Conservation (phyloP, 2,113 vertebrate species). For the Dinomys branickii region DNA sequence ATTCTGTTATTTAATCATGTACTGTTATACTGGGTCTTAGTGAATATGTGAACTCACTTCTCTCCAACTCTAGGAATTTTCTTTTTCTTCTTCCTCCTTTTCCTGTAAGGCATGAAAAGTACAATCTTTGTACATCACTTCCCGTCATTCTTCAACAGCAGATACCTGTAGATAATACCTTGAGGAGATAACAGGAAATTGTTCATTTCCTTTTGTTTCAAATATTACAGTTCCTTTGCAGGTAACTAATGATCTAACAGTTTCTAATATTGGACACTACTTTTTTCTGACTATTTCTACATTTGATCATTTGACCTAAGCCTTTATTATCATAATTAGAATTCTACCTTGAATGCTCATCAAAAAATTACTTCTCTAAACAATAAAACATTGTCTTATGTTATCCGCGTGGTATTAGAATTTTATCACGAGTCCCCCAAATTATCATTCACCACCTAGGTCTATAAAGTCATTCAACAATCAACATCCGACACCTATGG, state of each 20-base stretch:
- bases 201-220: background rate
- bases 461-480: slow-evolving; percentile 8
- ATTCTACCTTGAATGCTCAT: slow-evolving; percentile 6
- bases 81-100: background rate
- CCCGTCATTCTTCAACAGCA: background rate
- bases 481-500: background rate
- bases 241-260: background rate
- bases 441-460: background rate
- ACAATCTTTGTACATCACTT: background rate
- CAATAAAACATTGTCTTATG: background rate
- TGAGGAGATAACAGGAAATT: background rate
- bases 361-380: background rate
- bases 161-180: background rate
- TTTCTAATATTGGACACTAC: background rate
- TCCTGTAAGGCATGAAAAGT: background rate
- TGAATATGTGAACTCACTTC: slow-evolving; percentile 1
- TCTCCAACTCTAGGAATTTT: background rate
- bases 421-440: background rate
- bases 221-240: background rate
- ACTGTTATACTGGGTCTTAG: slow-evolving; percentile 14
- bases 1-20: slow-evolving; percentile 64
- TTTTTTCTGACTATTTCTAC: background rate
- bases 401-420: background rate
- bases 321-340: background rate
- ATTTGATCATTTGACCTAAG: background rate